Percentiles rank a stretch among this genome's conserved stretches.
Conservation (phyloP, 2,888 invertebrate genomes). For the Coenonympha glycerion region DNA sequence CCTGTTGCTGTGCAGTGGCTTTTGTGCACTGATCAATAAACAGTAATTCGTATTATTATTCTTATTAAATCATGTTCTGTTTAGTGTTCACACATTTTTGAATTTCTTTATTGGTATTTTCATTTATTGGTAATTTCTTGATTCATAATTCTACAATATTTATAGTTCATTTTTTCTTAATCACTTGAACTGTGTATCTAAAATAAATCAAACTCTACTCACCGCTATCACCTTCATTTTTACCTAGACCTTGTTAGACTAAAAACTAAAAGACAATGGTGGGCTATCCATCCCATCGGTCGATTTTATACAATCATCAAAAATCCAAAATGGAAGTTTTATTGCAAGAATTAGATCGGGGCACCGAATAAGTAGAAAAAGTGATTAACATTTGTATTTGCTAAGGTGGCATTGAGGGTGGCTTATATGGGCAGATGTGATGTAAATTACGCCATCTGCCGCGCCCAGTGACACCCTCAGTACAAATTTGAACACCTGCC, state of each 20-base stretch:
- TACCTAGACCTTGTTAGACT: constrained; percentile 37
- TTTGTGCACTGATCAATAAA: no score
- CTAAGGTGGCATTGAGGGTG: constrained; percentile 52
- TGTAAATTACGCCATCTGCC: constrained; percentile 50
- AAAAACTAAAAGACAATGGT: constrained; percentile 51
- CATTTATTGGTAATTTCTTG: no score
- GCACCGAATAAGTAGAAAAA: constrained; percentile 56
- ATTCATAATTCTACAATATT: no score
- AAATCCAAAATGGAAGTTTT: constrained; percentile 62
- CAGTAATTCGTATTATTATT: no score
- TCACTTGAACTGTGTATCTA: not conserved
- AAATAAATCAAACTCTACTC: constrained; percentile 35
- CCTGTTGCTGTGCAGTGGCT: no score
- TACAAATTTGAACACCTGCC: no score
- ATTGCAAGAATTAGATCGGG: constrained; percentile 57
- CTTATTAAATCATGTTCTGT: no score
- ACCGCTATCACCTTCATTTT: constrained; percentile 61
- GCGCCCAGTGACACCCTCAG: constrained; percentile 46
- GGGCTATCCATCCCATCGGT: constrained; percentile 39
- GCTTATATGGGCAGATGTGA: constrained; percentile 54
- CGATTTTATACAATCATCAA: constrained; percentile 64
- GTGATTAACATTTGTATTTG: constrained; percentile 57
- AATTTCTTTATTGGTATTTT: no score
- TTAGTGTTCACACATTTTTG: no score
- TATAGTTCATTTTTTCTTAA: not conserved